These are phyloP conservation scores for Heterodera schachtii DNA, from an alignment of 1,140 invertebrate genomes.

Conservation along the genomic window DNA sequence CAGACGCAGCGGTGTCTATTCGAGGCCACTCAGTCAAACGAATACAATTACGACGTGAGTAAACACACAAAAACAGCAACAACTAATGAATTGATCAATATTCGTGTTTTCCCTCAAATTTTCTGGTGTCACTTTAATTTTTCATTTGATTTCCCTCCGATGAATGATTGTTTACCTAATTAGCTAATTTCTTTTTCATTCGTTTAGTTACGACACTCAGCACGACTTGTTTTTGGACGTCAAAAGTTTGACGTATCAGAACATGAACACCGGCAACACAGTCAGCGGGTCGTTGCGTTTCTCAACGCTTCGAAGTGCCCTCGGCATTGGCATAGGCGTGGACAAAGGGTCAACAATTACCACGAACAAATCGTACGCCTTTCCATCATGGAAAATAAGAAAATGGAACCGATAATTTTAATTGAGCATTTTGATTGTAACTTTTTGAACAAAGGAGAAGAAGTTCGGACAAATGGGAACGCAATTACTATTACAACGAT, in stretches of 20 bases:
- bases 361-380: background rate
- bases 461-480: conserved; percentile 23
- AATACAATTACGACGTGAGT: conserved; percentile 27
- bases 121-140: background rate
- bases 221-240: conserved; percentile 11
- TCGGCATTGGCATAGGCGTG: background rate
- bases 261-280: conserved; percentile 10
- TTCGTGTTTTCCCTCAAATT: too few relatives aligned
- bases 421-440: background rate
- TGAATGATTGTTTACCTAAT: too few relatives aligned
- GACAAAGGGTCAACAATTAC: background rate
- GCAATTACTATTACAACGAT: conserved; percentile 29
- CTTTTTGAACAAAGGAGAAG: background rate
- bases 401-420: background rate
- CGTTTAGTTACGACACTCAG: conserved; percentile 21
- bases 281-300: background rate
- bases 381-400: background rate
- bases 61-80: too few relatives aligned
- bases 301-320: background rate
- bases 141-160: background rate
- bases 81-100: too few relatives aligned
- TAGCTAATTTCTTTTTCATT: background rate
- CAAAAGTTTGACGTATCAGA: conserved; percentile 13
- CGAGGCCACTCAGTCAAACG: conserved; percentile 18
- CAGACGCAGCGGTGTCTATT: background rate